Percentiles rank a stretch among this genome's conserved stretches.
These are phyloP conservation scores for Eupleurogrammus muticus DNA, from an alignment of 2,797 vertebrate genomes.

Conservation along the genomic window DNA sequence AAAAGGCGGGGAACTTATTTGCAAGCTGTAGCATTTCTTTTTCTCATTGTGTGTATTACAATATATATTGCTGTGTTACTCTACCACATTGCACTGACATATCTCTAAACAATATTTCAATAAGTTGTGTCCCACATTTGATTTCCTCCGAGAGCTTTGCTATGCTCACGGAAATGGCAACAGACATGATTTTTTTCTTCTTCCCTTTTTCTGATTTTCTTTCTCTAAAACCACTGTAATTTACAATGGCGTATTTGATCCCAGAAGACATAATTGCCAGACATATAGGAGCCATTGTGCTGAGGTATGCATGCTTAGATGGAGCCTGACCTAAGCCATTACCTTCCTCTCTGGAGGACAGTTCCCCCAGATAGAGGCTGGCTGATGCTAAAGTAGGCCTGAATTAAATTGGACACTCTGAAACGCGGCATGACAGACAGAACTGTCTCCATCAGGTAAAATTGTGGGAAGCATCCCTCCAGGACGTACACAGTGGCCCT, in stretches of 20 bases:
- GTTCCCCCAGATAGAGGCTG: slow-evolving; percentile 56
- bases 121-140: slow-evolving; percentile 26
- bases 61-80: background rate
- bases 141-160: slow-evolving; percentile 47
- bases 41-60: slow-evolving; percentile 3
- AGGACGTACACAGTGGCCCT: slow-evolving; percentile 46
- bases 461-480: slow-evolving; percentile 49
- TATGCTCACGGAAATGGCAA: slow-evolving; percentile 14
- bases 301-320: slow-evolving; percentile 55
- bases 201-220: slow-evolving; percentile 3
- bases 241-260: slow-evolving; percentile 42
- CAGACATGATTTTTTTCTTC: background rate
- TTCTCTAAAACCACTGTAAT: slow-evolving; percentile 33
- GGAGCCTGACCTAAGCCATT: slow-evolving; percentile 64
- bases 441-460: slow-evolving; percentile 47
- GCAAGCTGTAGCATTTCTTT: background rate
- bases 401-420: slow-evolving; percentile 65
- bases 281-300: slow-evolving; percentile 60
- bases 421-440: slow-evolving; percentile 56
- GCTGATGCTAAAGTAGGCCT: slow-evolving; percentile 58
- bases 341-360: slow-evolving; percentile 63
- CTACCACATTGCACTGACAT: slow-evolving; percentile 11
- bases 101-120: slow-evolving; percentile 30
- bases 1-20: slow-evolving; percentile 7
- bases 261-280: slow-evolving; percentile 51